Evolutionary conservation across 2,113 vertebrate species (phyloP), one percentile per base, ranked within the genome.

Genomic region (Macroglossus sobrinus): DNA sequence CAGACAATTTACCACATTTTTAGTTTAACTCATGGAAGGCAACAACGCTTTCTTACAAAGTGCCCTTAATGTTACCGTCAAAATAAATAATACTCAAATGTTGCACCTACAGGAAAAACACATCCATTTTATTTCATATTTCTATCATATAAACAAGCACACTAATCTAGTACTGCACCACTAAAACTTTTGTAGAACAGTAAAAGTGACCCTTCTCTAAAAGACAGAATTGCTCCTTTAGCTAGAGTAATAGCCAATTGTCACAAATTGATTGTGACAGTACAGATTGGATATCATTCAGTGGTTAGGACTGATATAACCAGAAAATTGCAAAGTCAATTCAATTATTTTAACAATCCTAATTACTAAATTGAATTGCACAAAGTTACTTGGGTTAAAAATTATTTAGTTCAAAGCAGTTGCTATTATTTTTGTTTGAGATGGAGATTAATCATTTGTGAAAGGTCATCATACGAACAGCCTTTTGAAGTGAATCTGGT

Each of bases 291-390:
- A 86, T 82, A 57, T 89, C 66, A 94, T 88, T 96, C 85, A 96
- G 57, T 94, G 91, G 81, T 85, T 95, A 96, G 95, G 75, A 94
- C 9, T 40, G 30, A 97, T 89, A 93, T 94, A 90, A 94, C 30
- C 40, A 82, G 68, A 96, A 95, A 89, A 97, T 84, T 91, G 35
- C 43, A 89, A 97, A 93, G 88, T 89, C 68, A 78, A 84, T 93
- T 93, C 57, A 91, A 95, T 91, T 96, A 89, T 94, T 89, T 93
- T 86, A 96, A 81, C 72, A 94, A 66, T 82, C 26, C 6, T 91
- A 95, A 93, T 94, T 61, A 82, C 38, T 85, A 91, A 96, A 93
- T 95, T 15, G 7, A 28, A 92, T 78, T 82, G 10, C 24, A 63
- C 64, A 91, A 92, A 69, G 26, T 84, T 82, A 71, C 40, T 19